Evolutionary conservation across 1,140 invertebrate genomes (phyloP), one percentile per base, ranked within the genome.

Genomic region (Caenorhabditis inopinata): DNA sequence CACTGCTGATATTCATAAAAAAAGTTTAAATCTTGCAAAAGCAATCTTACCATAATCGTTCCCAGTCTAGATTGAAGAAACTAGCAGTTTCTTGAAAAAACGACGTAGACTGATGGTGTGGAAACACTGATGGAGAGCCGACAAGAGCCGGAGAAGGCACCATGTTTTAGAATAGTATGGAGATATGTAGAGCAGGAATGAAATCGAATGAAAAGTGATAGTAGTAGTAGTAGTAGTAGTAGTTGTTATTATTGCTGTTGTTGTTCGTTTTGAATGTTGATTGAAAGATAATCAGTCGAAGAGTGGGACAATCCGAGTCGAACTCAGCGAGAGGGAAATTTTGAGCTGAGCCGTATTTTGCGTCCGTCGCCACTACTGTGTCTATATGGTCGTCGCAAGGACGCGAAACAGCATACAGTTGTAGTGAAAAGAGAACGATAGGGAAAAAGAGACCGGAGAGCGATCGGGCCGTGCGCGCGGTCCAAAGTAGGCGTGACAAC

Each of bases 41-140:
- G n/a, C 2, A 32, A 32, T 68, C 58, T 68, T 68, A 68, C 58
- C 58, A 68, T 68, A 68, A 68, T 38, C 58, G 32, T 12, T 68
- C 58, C 58, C 58, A 68, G 58, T 68, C 58, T 68, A 68, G 58
- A 68, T 68, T 68, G 32, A 68, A 68, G 58, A 68, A 68, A 5
- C 58, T 68, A 11, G 58, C 58, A 68, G 58, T 68, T 38, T 68
- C 58, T 68, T 68, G 58, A 68, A 68, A 68, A 25, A 68, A 68
- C 27, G 58, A 68, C 5, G 58, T 68, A 68, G 58, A 68, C 32
- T 68, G 58, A 68, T 68, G 58, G 32, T 68, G 58, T 68, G 58
- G 58, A 68, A 68, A 68, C 32, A 68, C 58, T 0, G 58, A 68
- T 38, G 58, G 58, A 9, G 58, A 38, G 18, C 58, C 58, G 32